A percentile compares a stretch with the other conserved stretches of the same genome.
Conservation (phyloP, 2,797 vertebrate genomes). For the Leptoclinus maculatus region DNA sequence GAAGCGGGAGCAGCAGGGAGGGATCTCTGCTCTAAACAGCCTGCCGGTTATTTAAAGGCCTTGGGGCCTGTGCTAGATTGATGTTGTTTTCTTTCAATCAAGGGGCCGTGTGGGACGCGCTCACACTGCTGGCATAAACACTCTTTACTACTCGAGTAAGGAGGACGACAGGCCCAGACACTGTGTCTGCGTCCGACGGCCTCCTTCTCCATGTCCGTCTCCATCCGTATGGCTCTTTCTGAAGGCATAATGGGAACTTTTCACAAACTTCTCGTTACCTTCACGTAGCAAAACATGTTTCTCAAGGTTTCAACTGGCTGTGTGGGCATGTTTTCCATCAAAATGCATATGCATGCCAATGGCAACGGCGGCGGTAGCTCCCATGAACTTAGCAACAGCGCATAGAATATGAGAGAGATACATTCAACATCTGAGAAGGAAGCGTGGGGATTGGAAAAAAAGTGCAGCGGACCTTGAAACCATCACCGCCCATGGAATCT, state of each 20-base stretch:
- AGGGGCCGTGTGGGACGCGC: conserved; percentile 72
- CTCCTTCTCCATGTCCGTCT: conserved; percentile 15
- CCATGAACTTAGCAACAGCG: no score
- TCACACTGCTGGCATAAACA: conserved; percentile 69
- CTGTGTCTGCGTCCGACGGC: conserved; percentile 43
- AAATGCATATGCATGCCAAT: not conserved
- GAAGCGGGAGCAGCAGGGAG: conserved; percentile 43
- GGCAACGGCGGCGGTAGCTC: no score
- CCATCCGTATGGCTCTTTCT: not conserved
- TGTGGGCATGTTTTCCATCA: not conserved
- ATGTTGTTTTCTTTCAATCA: conserved; percentile 86
- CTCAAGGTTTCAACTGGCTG: not conserved
- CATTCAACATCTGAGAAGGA: no score
- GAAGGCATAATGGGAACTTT: conserved; percentile 25
- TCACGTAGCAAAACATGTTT: not conserved
- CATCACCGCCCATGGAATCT: not conserved
- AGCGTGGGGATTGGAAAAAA: no score
- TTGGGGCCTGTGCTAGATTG: conserved; percentile 73
- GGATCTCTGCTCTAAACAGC: conserved; percentile 59
- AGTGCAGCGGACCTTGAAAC: no score
- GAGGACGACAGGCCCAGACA: conserved; percentile 57
- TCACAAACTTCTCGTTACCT: not conserved
- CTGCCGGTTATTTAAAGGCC: conserved; percentile 77
- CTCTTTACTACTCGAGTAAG: conserved; percentile 47
- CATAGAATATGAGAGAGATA: not conserved